Conservation (phyloP, 2,113 vertebrate species). For the Peucedramus taeniatus region DNA sequence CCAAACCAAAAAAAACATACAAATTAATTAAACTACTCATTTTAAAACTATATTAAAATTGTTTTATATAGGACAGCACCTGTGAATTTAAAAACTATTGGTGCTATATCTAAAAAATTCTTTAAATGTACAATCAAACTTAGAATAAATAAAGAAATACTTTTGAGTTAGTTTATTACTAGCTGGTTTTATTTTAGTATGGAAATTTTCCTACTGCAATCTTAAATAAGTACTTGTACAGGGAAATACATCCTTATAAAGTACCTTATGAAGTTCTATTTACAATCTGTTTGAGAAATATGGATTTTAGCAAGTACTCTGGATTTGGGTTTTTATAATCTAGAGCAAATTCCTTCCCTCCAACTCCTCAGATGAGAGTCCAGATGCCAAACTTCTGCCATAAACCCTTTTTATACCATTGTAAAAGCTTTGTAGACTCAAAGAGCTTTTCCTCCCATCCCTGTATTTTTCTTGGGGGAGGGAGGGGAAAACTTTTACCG, state of each 20-base stretch:
- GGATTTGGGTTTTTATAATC: background rate
- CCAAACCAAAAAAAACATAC: background rate
- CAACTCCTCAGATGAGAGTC: background rate
- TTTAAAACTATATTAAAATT: background rate
- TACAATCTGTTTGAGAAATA: background rate
- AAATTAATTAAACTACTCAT: background rate
- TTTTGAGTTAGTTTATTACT: background rate
- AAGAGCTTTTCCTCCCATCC: background rate
- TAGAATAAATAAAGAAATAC: background rate
- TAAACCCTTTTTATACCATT: background rate
- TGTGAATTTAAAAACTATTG: background rate
- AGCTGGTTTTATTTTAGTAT: background rate
- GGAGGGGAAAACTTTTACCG: background rate
- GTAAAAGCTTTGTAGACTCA: background rate
- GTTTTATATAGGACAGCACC: background rate
- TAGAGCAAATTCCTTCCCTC: background rate
- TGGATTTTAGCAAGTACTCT: background rate
- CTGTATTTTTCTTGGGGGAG: background rate
- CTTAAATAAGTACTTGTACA: background rate
- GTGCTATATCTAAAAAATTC: background rate
- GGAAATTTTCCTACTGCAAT: background rate
- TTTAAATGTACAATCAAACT: background rate
- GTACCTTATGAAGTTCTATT: background rate
- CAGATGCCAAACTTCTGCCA: background rate
- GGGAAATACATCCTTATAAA: background rate